These are phyloP conservation scores for Sternarchorhynchus goeldii DNA, from an alignment of 2,797 vertebrate genomes.

Conservation along the genomic window DNA sequence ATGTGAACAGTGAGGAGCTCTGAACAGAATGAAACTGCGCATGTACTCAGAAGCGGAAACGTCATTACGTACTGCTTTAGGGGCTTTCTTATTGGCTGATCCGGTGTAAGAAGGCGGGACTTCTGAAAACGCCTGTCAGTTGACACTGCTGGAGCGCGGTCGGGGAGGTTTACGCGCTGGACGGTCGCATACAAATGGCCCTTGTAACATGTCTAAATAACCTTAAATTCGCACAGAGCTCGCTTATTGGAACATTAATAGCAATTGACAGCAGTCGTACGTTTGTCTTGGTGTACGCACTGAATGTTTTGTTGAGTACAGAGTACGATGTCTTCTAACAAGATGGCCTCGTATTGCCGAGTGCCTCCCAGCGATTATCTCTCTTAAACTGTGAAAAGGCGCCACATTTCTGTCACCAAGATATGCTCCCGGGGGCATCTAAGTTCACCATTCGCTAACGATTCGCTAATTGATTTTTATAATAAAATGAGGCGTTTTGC, in stretches of 20 bases:
- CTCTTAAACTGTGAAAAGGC: constrained; percentile 41
- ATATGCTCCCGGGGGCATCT: constrained; percentile 34
- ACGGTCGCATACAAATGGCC: constrained; percentile 46
- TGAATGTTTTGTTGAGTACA: constrained; percentile 16
- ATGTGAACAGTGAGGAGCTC: constrained; percentile 61
- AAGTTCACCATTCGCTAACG: too few relatives aligned
- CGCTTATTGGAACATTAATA: neutral
- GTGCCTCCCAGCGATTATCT: constrained; percentile 4
- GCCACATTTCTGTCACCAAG: constrained; percentile 38
- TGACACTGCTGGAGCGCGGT: constrained; percentile 46
- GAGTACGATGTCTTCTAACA: constrained; percentile 37
- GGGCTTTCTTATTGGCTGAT: constrained; percentile 32
- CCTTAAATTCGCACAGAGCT: neutral
- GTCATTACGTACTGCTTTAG: constrained; percentile 43
- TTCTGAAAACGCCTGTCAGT: constrained; percentile 40
- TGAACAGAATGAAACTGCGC: constrained; percentile 58
- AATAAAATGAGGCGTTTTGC: too few relatives aligned
- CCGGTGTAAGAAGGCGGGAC: constrained; percentile 48
- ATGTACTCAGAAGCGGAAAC: constrained; percentile 44
- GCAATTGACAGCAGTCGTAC: neutral
- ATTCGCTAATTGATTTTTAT: too few relatives aligned
- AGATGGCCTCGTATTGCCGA: constrained; percentile 55
- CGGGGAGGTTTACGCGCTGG: constrained; percentile 14
- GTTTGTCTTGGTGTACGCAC: neutral
- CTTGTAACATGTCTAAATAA: constrained; percentile 41